Percentiles rank a stretch among this genome's conserved stretches.
These are phyloP conservation scores for Coregonus sp. DNA, from an alignment of 2,797 vertebrate genomes.

Conservation along the genomic window DNA sequence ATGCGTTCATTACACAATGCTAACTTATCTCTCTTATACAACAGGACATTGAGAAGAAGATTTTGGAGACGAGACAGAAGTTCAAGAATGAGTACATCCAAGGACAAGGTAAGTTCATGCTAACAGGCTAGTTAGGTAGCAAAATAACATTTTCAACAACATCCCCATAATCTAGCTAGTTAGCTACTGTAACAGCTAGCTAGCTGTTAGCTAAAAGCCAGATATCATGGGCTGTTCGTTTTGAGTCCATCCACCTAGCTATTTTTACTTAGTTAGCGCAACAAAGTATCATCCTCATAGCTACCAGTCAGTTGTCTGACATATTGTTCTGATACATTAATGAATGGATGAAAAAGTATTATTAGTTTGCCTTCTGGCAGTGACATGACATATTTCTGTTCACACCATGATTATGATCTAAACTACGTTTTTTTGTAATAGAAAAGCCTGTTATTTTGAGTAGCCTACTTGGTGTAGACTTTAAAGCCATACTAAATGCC, in stretches of 20 bases:
- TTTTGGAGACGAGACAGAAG: constrained; percentile 82
- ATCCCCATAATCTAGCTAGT: neutral
- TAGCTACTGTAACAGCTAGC: no score
- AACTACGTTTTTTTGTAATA: no score
- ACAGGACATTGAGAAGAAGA: constrained; percentile 83
- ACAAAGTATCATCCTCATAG: neutral
- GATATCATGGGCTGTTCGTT: no score
- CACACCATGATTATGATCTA: neutral
- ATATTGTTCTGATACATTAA: neutral
- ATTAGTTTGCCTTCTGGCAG: neutral
- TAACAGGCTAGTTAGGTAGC: neutral
- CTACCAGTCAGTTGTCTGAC: neutral
- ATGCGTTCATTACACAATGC: neutral
- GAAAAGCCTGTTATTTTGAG: no score
- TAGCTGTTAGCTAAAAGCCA: no score
- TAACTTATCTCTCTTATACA: constrained; percentile 39
- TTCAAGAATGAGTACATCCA: constrained; percentile 86
- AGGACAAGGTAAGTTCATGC: constrained; percentile 71
- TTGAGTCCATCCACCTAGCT: no score
- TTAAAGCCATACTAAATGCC: no score
- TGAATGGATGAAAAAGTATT: neutral
- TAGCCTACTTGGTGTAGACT: no score
- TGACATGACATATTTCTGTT: neutral
- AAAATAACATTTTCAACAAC: neutral
- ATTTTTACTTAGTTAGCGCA: no score